phyloP scores from a whole-genome alignment of 2,797 vertebrate species.

The Malacoctenus gilli region DNA sequence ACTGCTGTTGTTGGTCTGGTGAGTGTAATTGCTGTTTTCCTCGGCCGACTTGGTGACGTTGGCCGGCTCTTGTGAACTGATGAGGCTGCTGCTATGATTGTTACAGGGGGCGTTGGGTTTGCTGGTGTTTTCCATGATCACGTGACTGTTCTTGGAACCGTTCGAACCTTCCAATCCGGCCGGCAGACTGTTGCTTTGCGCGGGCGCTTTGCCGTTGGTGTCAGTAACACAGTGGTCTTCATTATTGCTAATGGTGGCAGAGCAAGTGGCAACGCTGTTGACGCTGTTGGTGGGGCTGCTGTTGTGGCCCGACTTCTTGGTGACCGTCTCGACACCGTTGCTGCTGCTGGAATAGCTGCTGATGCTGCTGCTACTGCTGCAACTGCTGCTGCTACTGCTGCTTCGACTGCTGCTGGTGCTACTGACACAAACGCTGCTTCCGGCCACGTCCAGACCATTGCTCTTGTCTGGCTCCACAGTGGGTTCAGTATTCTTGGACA shows the following conservation, averaged over 20 bases:
- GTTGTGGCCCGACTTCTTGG: constrained; percentile 59
- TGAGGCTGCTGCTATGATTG: constrained; percentile 61
- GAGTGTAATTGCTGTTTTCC: constrained; percentile 64
- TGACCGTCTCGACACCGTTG: constrained; percentile 65
- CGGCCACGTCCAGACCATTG: constrained; percentile 69
- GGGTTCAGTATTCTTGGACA: constrained; percentile 70
- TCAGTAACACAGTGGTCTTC: constrained; percentile 65
- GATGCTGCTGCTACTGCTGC: constrained; percentile 78
- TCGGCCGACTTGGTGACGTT: constrained; percentile 36
- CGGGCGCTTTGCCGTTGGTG: constrained; percentile 55
- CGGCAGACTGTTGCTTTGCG: constrained; percentile 57
- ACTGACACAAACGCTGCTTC: constrained; percentile 70
- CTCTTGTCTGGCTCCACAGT: constrained; percentile 76
- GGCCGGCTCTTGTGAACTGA: constrained; percentile 60
- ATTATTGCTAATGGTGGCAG: constrained; percentile 73
- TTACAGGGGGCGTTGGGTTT: constrained; percentile 68
- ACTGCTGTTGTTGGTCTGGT: constrained; percentile 79
- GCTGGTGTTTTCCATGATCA: constrained; percentile 77
- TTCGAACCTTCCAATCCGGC: constrained; percentile 52
- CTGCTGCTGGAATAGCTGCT: constrained; percentile 75
- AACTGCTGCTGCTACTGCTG: constrained; percentile 76
- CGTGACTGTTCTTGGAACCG: constrained; percentile 66
- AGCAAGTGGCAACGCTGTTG: constrained; percentile 61
- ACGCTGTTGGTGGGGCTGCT: constrained; percentile 59
- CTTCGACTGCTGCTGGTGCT: constrained; percentile 75